These are phyloP conservation scores for Halisarca cf. caerulea DNA, from an alignment of 37 sponge, comb jelly and placozoan species.

Conservation along the genomic window DNA sequence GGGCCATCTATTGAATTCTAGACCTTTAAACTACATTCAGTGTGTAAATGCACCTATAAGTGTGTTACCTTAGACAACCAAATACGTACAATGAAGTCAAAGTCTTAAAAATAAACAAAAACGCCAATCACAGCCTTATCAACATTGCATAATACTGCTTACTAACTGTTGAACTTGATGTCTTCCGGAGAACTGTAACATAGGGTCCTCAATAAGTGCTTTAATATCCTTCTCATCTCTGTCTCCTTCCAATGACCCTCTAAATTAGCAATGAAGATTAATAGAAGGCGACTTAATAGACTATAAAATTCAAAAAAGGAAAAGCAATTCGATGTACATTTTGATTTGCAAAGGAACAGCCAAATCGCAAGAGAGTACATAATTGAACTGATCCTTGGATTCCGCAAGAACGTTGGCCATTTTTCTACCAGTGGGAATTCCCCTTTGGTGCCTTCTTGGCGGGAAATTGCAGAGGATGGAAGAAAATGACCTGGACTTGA, in stretches of 20 bases:
- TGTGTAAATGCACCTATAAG: too few relatives aligned
- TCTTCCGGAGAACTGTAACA: slow-evolving; percentile 84
- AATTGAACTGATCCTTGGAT: slow-evolving; percentile 72
- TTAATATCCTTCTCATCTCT: slow-evolving; percentile 66
- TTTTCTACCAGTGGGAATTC: neutral
- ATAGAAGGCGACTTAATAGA: neutral
- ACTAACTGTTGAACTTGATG: slow-evolving; percentile 44
- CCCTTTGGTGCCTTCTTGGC: neutral
- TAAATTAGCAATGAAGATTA: slow-evolving; percentile 15
- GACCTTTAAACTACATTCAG: too few relatives aligned
- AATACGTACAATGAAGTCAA: too few relatives aligned
- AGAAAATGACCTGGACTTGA: neutral
- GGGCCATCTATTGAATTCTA: too few relatives aligned
- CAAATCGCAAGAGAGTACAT: slow-evolving; percentile 81
- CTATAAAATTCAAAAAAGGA: neutral
- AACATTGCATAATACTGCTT: neutral
- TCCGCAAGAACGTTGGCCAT: slow-evolving; percentile 77
- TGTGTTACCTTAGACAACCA: too few relatives aligned
- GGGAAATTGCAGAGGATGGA: neutral
- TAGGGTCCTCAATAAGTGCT: slow-evolving; percentile 71
- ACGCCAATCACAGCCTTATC: too few relatives aligned
- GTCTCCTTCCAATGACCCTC: slow-evolving; percentile 84
- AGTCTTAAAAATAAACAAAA: too few relatives aligned
- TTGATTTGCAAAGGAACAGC: slow-evolving; percentile 76
- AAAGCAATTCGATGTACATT: slow-evolving; percentile 58